Percentiles rank a stretch among this genome's conserved stretches.
These are phyloP conservation scores for Gobiocypris rarus DNA, from an alignment of 2,113 vertebrate genomes.

Conservation along the genomic window DNA sequence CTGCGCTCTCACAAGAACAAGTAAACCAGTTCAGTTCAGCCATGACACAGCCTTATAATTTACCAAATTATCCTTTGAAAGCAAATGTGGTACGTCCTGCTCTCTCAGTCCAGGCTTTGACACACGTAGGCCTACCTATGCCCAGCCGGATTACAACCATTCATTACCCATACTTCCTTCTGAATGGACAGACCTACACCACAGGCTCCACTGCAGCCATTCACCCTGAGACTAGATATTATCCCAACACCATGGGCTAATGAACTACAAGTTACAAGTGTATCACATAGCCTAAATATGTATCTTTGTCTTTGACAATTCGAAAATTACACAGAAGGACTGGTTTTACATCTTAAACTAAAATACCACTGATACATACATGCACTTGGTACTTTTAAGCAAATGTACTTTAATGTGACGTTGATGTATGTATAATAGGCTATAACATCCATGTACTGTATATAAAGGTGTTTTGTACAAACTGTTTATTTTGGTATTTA, in stretches of 20 bases:
- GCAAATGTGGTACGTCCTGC: not conserved
- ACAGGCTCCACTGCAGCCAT: constrained; percentile 35
- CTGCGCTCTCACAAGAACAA: constrained; percentile 44
- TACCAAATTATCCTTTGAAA: constrained; percentile 6
- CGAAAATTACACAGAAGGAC: not conserved
- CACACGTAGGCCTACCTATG: constrained; percentile 10
- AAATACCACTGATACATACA: not conserved
- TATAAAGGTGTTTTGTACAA: not conserved
- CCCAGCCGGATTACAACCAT: constrained; percentile 22
- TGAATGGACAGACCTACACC: constrained; percentile 56
- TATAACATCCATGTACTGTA: not conserved
- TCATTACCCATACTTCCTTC: constrained; percentile 57
- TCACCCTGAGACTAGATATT: constrained; percentile 38
- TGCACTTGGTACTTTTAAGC: not conserved
- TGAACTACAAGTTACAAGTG: not conserved
- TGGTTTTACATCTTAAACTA: not conserved
- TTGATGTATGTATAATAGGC: no score
- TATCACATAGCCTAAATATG: not conserved
- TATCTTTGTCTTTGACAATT: not conserved
- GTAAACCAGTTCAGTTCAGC: constrained; percentile 19
- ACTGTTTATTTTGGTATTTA: constrained; percentile 4
- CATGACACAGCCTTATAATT: constrained; percentile 37
- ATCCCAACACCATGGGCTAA: constrained; percentile 35
- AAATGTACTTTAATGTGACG: constrained; percentile 22
- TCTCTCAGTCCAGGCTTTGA: constrained; percentile 17